Evolutionary conservation across 2,888 invertebrate species (phyloP), one percentile per base, ranked within the genome.

Genomic region (Epinotia demarniana): DNA sequence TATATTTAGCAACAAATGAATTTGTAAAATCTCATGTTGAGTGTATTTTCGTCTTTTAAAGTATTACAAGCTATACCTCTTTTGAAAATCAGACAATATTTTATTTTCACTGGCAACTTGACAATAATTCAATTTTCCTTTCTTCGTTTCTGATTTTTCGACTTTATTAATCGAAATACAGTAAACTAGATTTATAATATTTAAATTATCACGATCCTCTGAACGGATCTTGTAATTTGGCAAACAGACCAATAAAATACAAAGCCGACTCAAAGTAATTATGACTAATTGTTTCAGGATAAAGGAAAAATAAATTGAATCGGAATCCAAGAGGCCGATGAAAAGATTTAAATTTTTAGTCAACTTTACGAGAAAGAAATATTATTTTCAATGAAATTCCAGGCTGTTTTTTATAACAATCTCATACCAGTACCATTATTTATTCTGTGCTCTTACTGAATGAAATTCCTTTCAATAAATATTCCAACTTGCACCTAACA

Each of bases 231-330:
- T 57, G 23, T 69, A 58, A 58, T 58, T 58, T 23, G 46, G 5
- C 58, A 46, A 67, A 55, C 39, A 69, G 43, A 43, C 68, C 43
- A 23, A 69, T 58, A n/a, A 23, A 43, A n/a, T 5, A 23, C 19
- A 58, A 11, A 3, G 46, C 46, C 68, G 12, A n/a, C 39, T 57
- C 55, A 57, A 55, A 67, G 67, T 57, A 67, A 60, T 60, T 69
- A 62, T 61, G 12, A 61, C 53, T 61, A 70, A 70, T 70, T 70
- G 70, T 70, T 70, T 70, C 61, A 4, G 19, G 8, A 62, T 33
- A 53, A 70, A 62, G 61, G 46, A 69, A 58, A 61, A 70, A 70
- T 61, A 70, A 70, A 70, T 70, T 70, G 49, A 70, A 70, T 70
- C 60, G 49, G 18, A 53, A 70, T 62, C 70, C 61, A 61, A 18